Percentiles rank a stretch among this genome's conserved stretches.
Evolutionary conservation across 2,113 vertebrate genomes (phyloP).

Genomic region (Siphamia tubifer): DNA sequence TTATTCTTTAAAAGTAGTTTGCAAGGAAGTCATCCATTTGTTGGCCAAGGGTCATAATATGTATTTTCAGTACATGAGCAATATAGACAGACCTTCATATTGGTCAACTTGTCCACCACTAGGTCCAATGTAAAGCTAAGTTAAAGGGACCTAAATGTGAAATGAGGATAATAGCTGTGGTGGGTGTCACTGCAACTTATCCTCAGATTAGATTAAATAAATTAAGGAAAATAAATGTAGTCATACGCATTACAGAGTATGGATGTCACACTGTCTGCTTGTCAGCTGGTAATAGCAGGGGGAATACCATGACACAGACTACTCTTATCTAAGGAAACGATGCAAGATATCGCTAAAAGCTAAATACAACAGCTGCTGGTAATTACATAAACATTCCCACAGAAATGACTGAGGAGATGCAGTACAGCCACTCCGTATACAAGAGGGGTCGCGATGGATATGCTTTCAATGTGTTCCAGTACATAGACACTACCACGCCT

Average conservation of each 20-base stretch:
- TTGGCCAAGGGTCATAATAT: too few relatives aligned
- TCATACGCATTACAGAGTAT: too few relatives aligned
- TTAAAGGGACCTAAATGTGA: not conserved
- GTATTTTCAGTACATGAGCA: too few relatives aligned
- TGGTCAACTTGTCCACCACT: too few relatives aligned
- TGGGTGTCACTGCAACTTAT: too few relatives aligned
- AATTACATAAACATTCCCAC: not conserved
- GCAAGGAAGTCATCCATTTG: too few relatives aligned
- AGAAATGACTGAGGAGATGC: not conserved
- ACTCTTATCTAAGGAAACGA: not conserved
- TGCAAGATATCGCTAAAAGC: rapidly evolving
- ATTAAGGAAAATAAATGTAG: too few relatives aligned
- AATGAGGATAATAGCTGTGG: not conserved
- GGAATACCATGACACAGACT: not conserved
- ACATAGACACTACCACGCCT: constrained; percentile 39
- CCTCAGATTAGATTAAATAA: too few relatives aligned
- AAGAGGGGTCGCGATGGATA: too few relatives aligned
- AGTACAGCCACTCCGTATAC: not conserved
- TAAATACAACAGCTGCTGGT: rapidly evolving
- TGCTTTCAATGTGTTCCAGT: constrained; percentile 18
- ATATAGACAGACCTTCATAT: too few relatives aligned
- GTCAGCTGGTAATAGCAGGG: constrained; percentile 9
- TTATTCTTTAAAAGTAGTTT: too few relatives aligned
- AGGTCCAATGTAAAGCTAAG: not conserved
- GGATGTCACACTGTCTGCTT: too few relatives aligned